Evolutionary conservation across 2,888 invertebrate genomes (phyloP), one percentile per base, ranked within the genome.

Genomic region (Thymelicus lineola): DNA sequence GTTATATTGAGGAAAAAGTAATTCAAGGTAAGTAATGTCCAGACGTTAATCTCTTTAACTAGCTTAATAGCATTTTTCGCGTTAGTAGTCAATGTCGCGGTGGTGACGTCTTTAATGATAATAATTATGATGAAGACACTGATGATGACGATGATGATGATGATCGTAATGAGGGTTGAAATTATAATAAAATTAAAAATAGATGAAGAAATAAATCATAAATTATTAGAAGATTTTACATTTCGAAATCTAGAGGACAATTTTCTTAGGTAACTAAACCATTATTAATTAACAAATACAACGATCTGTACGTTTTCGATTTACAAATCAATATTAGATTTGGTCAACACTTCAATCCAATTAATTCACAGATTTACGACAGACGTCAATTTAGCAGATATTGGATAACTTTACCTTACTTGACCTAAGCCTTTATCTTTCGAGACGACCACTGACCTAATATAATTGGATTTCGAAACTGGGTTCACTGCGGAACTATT

Each of bases 391-490:
- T 68, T 62, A 57, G 48, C 15, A n/a, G 50, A 55, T 57, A 61
- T 61, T 55, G 38, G 58, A 17, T 62, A 57, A 57, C 28, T 65
- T 28, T 1, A 58, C 48, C 58, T 58, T 35, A 68, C 68, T 68
- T 36, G 61, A 68, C 55, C 50, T 55, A n/a, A 12, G 17, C 67
- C 68, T 62, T 62, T 68, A 61, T 62, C 62, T 35, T 9, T 60
- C 45, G n/a, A 62, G 48, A 46, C 17, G 62, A 63, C 68, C 57
- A 36, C 57, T 70, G 64, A 70, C 70, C 70, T 20, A 53, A 50
- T 59, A 60, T 70, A 70, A 70, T 70, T 70, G 64, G 62, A 70
- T 70, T 70, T 48, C 35, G 50, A 60, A 64, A 60, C 64, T 50
- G 64, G 48, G 63, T 38, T 57, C 53, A 59, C 64, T 59, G 28